Conservation (phyloP, 2,797 vertebrate genomes). For the Vipera latastei region DNA sequence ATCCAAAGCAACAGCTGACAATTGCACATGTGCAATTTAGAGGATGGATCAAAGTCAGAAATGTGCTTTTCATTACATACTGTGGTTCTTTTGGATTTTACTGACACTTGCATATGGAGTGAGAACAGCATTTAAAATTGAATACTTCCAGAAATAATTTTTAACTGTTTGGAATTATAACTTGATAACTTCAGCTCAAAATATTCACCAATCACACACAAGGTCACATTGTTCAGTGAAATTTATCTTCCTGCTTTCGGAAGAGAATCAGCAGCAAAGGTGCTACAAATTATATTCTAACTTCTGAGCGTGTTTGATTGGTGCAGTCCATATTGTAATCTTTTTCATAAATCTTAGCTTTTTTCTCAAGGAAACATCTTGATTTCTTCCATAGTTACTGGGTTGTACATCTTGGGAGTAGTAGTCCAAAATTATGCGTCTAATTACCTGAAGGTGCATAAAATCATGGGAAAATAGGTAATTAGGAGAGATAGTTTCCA, state of each 20-base stretch:
- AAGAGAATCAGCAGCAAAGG: not conserved
- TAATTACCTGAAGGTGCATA: not conserved
- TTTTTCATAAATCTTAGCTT: not conserved
- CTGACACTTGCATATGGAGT: not conserved
- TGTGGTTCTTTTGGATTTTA: slow-evolving; percentile 24
- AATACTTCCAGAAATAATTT: not conserved
- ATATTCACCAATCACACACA: not conserved
- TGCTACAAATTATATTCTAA: not conserved
- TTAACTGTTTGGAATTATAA: not conserved
- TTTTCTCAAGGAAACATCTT: not conserved
- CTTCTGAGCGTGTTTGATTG: not conserved
- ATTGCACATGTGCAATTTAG: slow-evolving; percentile 56
- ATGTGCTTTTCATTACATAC: slow-evolving; percentile 21
- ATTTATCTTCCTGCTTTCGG: slow-evolving; percentile 1
- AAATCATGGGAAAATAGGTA: not conserved
- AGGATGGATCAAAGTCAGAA: slow-evolving; percentile 19
- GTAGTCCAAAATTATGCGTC: not conserved
- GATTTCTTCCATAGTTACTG: not conserved
- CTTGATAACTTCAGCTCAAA: not conserved
- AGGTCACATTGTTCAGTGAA: not conserved
- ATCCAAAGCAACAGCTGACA: slow-evolving; percentile 58
- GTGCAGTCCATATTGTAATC: not conserved
- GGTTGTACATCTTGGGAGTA: not conserved
- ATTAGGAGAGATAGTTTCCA: not conserved
- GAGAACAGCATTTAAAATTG: not conserved